A percentile compares a stretch with the other conserved stretches of the same genome.
phyloP scores from a whole-genome alignment of 92 coral and sea anemone species.

The Hydrozoanthus gracilis region DNA sequence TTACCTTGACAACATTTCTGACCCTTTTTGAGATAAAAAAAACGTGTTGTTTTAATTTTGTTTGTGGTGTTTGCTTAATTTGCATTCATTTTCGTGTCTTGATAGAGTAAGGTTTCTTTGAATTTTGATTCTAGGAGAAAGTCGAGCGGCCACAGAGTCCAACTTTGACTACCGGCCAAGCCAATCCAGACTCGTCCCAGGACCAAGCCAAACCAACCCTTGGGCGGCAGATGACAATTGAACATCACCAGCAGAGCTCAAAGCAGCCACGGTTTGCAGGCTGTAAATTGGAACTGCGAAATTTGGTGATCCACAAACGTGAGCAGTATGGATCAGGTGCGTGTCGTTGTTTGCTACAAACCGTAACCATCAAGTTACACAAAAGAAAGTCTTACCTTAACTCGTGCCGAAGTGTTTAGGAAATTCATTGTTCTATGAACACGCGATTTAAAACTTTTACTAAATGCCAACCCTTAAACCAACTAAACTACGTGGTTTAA shows the following conservation, averaged over 20 bases:
- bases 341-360: background rate
- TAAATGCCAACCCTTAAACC: too few relatives aligned
- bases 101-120: background rate
- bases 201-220: conserved; percentile 53
- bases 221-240: conserved; percentile 47
- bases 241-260: conserved; percentile 58
- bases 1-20: too few relatives aligned
- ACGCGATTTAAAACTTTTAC: too few relatives aligned
- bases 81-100: background rate
- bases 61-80: too few relatives aligned
- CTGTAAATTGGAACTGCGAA: conserved; percentile 80
- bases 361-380: too few relatives aligned
- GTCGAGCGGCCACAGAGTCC: conserved; percentile 15
- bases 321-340: conserved; percentile 91
- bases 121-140: conserved; percentile 24
- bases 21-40: too few relatives aligned
- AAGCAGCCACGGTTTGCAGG: conserved; percentile 80
- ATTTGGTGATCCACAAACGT: conserved; percentile 89
- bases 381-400: too few relatives aligned
- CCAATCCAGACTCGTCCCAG: conserved; percentile 42
- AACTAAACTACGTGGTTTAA: too few relatives aligned
- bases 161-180: background rate
- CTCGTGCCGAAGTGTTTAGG: too few relatives aligned
- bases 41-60: too few relatives aligned
- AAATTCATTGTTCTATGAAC: too few relatives aligned